Evolutionary conservation across 1,140 invertebrate species (phyloP), one percentile per base, ranked within the genome.

Genomic region (Drosophila malerkotliana): DNA sequence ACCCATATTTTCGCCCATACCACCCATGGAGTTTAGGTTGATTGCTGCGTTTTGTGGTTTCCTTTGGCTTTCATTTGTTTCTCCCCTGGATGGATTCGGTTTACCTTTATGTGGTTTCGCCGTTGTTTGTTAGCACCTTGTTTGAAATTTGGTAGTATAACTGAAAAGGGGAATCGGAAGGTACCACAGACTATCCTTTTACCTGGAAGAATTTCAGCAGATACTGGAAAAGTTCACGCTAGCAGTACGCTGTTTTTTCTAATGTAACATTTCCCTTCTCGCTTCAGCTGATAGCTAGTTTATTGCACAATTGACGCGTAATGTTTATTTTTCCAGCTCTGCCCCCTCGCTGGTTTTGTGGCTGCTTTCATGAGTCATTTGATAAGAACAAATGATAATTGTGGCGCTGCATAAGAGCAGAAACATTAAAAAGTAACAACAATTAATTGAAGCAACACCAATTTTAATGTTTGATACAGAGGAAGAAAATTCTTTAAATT

Each of bases 11-110:
- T 55, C 54, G 63, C 37, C 30, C 12, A 53, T 71, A 63, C 72
- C 55, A 47, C 54, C 71, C 63, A 57, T 62, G 56, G 58, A 69
- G 53, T 79, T 77, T 48, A 24, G 44, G 48, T 64, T 79, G 72
- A 76, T 77, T 74, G 72, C 74, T 45, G 41, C 57, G 49, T 81
- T 85, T 78, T 85, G 74, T 80, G 80, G 79, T 87, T 85, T 75
- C 74, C 79, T 52, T 54, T 10, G 41, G 41, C 44, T 60, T 56
- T 37, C 41, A 37, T 74, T 39, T 26, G 37, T 28, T 62, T 72
- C 64, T 14, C 14, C 49, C 41, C 14, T 45, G 4, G 15, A 10
- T 55, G 66, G 62, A 68, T 68, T 68, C 51, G 63, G 49, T 37
- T 47, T 69, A 62, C 44, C 58, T 76, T 76, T 87, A 75, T 85